Percentiles rank a stretch among this genome's conserved stretches.
phyloP scores from a whole-genome alignment of 2,113 vertebrate genomes.

The Mormyrus lacerda region DNA sequence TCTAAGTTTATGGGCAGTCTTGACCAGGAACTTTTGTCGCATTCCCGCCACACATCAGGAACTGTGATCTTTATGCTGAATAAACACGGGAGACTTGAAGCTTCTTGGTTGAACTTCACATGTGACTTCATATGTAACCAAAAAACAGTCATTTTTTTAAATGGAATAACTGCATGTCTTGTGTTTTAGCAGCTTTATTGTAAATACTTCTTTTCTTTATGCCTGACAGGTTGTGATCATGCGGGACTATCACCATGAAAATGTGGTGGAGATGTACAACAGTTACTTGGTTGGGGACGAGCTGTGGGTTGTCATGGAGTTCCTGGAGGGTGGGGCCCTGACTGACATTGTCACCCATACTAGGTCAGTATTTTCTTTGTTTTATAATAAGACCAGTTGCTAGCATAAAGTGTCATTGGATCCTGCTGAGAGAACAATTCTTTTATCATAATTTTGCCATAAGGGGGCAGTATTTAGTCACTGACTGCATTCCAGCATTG shows the following conservation, averaged over 20 bases:
- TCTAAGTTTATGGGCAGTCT: not conserved
- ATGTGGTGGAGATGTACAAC: slow-evolving; percentile 98
- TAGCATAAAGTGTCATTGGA: not conserved
- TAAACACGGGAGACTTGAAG: not conserved
- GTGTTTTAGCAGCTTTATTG: not conserved
- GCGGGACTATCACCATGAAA: slow-evolving; percentile 93
- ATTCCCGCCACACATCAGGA: not conserved
- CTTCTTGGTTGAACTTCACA: not conserved
- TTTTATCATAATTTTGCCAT: slow-evolving; percentile 30
- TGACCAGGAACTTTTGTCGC: not conserved
- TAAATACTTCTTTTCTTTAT: not conserved
- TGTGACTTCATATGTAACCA: not conserved
- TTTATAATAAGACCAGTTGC: not conserved
- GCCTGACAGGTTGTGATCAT: slow-evolving; percentile 87
- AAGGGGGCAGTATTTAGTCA: slow-evolving; percentile 39
- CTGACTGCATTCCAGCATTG: not conserved
- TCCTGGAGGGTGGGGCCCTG: slow-evolving; percentile 86
- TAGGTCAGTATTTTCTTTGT: slow-evolving; percentile 53
- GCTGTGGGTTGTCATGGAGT: slow-evolving; percentile 98
- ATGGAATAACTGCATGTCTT: not conserved
- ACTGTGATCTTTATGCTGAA: not conserved
- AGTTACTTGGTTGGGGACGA: slow-evolving; percentile 94
- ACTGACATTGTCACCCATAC: slow-evolving; percentile 95
- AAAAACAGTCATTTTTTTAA: too few relatives aligned
- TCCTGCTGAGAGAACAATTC: not conserved